phyloP scores from a whole-genome alignment of 1,140 invertebrate species.

The Prorops nasuta region DNA sequence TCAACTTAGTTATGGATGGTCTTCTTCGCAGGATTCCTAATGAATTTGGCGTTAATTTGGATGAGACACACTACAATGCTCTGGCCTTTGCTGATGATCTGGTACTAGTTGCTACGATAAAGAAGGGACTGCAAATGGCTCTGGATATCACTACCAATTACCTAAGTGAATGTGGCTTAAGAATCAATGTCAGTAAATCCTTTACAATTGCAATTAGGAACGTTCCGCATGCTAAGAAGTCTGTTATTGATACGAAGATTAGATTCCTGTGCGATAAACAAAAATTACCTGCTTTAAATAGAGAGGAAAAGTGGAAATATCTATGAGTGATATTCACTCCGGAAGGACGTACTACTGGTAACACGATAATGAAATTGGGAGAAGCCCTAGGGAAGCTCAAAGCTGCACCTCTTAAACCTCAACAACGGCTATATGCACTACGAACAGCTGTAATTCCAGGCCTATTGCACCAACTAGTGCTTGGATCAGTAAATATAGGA shows the following conservation, averaged over 20 bases:
- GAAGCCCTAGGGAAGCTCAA: neutral
- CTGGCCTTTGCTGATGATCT: constrained; percentile 51
- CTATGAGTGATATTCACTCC: constrained; percentile 9
- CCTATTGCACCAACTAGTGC: too few relatives aligned
- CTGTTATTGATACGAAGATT: neutral
- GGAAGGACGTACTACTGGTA: neutral
- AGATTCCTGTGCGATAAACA: neutral
- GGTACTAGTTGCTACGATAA: constrained; percentile 33
- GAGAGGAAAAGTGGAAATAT: constrained; percentile 26
- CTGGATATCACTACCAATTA: neutral
- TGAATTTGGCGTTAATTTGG: too few relatives aligned
- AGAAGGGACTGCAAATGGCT: constrained; percentile 13
- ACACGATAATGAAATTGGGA: neutral
- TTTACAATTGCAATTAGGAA: too few relatives aligned
- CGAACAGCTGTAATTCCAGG: too few relatives aligned
- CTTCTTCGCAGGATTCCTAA: too few relatives aligned
- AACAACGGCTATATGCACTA: constrained; percentile 10
- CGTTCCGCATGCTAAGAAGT: too few relatives aligned
- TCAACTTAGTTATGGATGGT: too few relatives aligned
- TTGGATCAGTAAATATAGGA: too few relatives aligned
- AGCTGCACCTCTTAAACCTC: constrained; percentile 14
- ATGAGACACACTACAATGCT: constrained; percentile 17
- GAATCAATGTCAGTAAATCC: too few relatives aligned
- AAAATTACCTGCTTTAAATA: constrained; percentile 2
- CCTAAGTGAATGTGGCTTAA: too few relatives aligned